Conservation (phyloP, 2,797 vertebrate species). For the Alosa sapidissima region DNA sequence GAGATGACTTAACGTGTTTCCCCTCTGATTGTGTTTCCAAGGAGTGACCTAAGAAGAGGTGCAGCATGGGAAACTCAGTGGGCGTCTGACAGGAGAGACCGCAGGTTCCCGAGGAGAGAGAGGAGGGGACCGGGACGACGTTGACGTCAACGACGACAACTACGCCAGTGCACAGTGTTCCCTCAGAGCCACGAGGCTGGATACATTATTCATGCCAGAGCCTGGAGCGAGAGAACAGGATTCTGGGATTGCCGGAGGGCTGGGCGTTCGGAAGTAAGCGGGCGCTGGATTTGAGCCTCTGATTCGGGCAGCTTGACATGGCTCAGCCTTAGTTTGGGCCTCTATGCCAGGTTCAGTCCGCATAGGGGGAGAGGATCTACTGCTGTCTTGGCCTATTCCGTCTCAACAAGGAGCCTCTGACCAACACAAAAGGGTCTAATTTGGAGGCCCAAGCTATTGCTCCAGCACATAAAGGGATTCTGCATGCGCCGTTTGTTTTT, state of each 20-base stretch:
- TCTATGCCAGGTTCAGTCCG: conserved; percentile 86
- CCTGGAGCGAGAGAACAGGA: conserved; percentile 65
- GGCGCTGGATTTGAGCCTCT: conserved; percentile 71
- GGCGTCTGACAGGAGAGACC: conserved; percentile 37
- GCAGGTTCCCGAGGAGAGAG: conserved; percentile 40
- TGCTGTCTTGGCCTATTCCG: conserved; percentile 61
- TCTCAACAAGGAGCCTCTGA: conserved; percentile 76
- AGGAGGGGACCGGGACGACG: conserved; percentile 27
- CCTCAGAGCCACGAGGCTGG: conserved; percentile 58
- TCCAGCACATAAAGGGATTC: conserved; percentile 71
- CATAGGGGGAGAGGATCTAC: conserved; percentile 76
- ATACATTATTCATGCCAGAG: conserved; percentile 73
- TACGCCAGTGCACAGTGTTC: conserved; percentile 25
- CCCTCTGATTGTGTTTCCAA: conserved; percentile 25
- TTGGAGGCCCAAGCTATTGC: conserved; percentile 82
- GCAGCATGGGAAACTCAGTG: conserved; percentile 43
- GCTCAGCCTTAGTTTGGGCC: conserved; percentile 74
- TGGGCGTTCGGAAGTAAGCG: conserved; percentile 70
- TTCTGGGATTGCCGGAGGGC: conserved; percentile 70
- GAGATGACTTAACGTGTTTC: conserved; percentile 23
- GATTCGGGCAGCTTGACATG: conserved; percentile 70
- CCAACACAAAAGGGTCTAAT: conserved; percentile 79
- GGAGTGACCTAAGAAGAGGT: conserved; percentile 32
- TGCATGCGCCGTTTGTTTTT: conserved; percentile 65
- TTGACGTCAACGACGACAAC: not conserved